Conservation (phyloP, 2,797 vertebrate species). For the Dromococcyx pavoninus region DNA sequence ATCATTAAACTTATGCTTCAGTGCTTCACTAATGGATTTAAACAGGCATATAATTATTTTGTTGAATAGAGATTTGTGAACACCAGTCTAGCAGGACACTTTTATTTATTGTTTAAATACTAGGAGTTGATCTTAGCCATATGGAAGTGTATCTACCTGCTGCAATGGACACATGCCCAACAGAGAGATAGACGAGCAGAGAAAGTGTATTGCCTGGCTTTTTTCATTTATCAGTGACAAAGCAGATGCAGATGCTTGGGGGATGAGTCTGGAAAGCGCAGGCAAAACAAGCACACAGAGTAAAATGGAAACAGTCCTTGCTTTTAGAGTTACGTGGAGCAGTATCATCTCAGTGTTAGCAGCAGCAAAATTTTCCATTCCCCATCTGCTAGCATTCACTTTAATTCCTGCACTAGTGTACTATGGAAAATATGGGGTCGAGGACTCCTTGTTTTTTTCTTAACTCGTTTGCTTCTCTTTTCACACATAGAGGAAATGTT, state of each 20-base stretch:
- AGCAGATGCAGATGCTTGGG: background rate
- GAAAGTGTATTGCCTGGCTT: background rate
- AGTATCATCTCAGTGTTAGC: background rate
- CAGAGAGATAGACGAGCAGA: background rate
- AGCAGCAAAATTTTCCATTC: constrained; percentile 33
- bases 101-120: background rate
- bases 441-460: background rate
- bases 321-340: background rate
- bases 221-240: background rate
- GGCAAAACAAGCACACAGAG: background rate
- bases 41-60: background rate
- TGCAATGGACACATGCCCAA: background rate
- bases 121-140: background rate
- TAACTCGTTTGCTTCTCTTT: constrained; percentile 23
- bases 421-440: constrained; percentile 14
- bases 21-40: background rate
- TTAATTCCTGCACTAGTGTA: background rate
- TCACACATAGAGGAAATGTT: background rate
- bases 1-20: background rate
- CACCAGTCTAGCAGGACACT: background rate
- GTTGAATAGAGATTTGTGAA: background rate
- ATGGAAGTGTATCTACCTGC: background rate
- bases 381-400: constrained; percentile 11
- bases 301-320: constrained; percentile 15
- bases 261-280: background rate